Evolutionary conservation across 2,797 vertebrate genomes (phyloP).

Genomic region (Acridotheres tristis): DNA sequence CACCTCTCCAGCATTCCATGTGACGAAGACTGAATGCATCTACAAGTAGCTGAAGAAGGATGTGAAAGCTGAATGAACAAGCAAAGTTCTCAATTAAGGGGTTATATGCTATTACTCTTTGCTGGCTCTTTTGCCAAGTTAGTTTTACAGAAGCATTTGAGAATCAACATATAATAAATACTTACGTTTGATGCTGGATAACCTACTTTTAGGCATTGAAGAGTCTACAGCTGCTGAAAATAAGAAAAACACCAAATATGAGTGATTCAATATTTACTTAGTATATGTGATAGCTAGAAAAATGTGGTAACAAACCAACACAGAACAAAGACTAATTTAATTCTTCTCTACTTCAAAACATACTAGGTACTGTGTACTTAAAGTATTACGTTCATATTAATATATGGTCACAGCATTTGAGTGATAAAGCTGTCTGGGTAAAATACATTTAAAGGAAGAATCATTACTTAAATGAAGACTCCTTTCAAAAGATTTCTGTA

Average conservation of each 20-base stretch:
- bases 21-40: not conserved
- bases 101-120: not conserved
- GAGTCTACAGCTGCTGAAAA: slow-evolving; percentile 88
- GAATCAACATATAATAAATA: slow-evolving; percentile 18
- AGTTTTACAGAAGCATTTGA: not conserved
- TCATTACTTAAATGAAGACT: not conserved
- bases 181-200: slow-evolving; percentile 89
- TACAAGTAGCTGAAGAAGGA: not conserved
- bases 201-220: slow-evolving; percentile 87
- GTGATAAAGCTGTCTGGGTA: not conserved
- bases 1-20: not conserved
- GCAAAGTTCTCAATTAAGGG: not conserved
- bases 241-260: not conserved
- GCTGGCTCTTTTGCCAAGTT: not conserved
- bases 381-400: not conserved
- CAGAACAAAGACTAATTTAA: not conserved
- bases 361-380: not conserved
- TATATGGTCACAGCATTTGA: not conserved
- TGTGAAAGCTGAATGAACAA: not conserved
- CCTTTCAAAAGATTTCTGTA: not conserved
- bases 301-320: not conserved
- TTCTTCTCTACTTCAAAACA: not conserved
- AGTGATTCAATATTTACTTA: not conserved
- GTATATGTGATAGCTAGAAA: not conserved
- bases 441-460: not conserved